Evolutionary conservation across 2,888 invertebrate genomes (phyloP), one percentile per base, ranked within the genome.

Genomic region (Drosophila anomalata): DNA sequence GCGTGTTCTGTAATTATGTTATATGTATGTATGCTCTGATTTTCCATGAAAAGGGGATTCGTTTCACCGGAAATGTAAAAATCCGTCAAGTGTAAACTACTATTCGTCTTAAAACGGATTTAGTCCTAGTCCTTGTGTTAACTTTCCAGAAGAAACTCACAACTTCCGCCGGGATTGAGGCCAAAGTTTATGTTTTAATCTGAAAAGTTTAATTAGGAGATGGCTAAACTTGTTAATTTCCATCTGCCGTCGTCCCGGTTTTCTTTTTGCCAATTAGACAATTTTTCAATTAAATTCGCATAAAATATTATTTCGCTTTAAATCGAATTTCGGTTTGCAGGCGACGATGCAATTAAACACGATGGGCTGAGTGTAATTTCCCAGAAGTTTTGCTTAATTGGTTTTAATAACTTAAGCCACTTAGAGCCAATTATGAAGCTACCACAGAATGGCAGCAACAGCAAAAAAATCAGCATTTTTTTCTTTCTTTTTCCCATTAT

Each of bases 1-100:
- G 56, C 39, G 41, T 57, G 63, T 50, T 36, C 8, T 54, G 59
- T 81, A 78, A 81, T 81, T 78, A 81, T 78, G 76, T 81, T 65
- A 71, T 63, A 24, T 56, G 60, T 58, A 54, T 71, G 29, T 55
- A 14, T 5, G 8, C 33, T 8, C 41, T 20, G 41, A 42, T 42
- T 47, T 39, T 46, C n/a, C 12, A 17, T 1, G 11, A 20, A 42
- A 42, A 42, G 8, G 41, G 9, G 8, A 41, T 41, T 20, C 9
- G 17, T 20, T 42, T 42, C 8, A 6, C 41, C 14, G 41, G 41
- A n/a, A 41, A 48, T 33, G 6, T 33, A 33, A 12, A 33, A 12
- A 33, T 67, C 5, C n/a, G 55, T 17, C 24, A 54, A 68, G 68
- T 68, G 39, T n/a, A 11, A 68, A 67, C 46, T 67, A 46, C 22